A percentile compares a stretch with the other conserved stretches of the same genome.
phyloP scores from a whole-genome alignment of 2,888 invertebrate species.

The Dryadula phaetusa region DNA sequence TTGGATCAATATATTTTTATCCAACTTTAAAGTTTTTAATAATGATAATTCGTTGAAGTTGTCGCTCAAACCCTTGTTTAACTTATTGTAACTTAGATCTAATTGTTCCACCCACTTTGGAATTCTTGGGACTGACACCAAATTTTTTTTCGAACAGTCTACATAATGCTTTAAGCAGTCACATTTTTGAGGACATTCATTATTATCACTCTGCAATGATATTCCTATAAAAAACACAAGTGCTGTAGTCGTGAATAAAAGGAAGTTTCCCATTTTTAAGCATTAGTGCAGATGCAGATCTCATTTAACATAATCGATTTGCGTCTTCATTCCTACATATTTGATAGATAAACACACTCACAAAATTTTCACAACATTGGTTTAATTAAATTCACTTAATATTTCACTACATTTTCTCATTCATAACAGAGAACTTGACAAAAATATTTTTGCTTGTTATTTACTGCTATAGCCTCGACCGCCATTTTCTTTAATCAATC shows the following conservation, averaged over 20 bases:
- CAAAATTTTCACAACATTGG: constrained; percentile 55
- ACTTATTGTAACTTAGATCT: constrained; percentile 84
- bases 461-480: constrained; percentile 64
- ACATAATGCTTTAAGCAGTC: constrained; percentile 89
- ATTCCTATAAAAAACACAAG: constrained; percentile 62
- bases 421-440: constrained; percentile 50
- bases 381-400: constrained; percentile 59
- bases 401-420: constrained; percentile 63
- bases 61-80: constrained; percentile 70
- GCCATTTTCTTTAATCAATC: constrained; percentile 71
- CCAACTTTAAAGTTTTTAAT: constrained; percentile 77
- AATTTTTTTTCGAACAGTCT: constrained; percentile 89
- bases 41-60: constrained; percentile 66
- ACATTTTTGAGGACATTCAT: constrained; percentile 88
- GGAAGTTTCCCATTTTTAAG: constrained; percentile 79
- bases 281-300: constrained; percentile 71
- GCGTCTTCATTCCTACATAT: constrained; percentile 74
- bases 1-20: constrained; percentile 82
- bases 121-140: constrained; percentile 88
- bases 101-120: constrained; percentile 91
- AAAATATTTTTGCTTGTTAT: constrained; percentile 65
- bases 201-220: constrained; percentile 65
- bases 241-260: constrained; percentile 74
- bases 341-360: constrained; percentile 56
- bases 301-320: constrained; percentile 61